Percentiles rank a stretch among this genome's conserved stretches.
phyloP scores from a whole-genome alignment of 2,888 invertebrate genomes.

The Brenthis daphne region DNA sequence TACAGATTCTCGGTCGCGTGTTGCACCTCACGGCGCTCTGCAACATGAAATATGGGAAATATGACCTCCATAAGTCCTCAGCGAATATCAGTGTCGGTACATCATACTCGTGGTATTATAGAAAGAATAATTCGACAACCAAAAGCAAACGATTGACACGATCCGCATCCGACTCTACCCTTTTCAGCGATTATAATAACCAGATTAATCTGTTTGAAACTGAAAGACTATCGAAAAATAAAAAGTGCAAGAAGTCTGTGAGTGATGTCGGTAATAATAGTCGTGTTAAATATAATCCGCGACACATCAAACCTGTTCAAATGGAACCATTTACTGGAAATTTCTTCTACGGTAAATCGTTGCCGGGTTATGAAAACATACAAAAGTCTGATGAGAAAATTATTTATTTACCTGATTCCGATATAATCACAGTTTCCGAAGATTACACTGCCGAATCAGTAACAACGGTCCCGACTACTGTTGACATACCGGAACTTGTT shows the following conservation, averaged over 20 bases:
- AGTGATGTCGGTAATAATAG: conserved; percentile 69
- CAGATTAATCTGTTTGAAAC: conserved; percentile 76
- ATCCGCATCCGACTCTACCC: conserved; percentile 75
- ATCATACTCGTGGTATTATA: conserved; percentile 79
- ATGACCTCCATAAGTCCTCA: conserved; percentile 76
- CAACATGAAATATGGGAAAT: conserved; percentile 81
- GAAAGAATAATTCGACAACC: conserved; percentile 63
- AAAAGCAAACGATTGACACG: conserved; percentile 64
- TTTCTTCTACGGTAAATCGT: conserved; percentile 74
- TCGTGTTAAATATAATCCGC: conserved; percentile 65
- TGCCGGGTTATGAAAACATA: conserved; percentile 66
- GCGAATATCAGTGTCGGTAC: conserved; percentile 74
- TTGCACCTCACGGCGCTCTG: conserved; percentile 55
- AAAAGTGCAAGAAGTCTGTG: conserved; percentile 68
- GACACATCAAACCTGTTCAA: conserved; percentile 66
- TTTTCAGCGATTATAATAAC: conserved; percentile 78
- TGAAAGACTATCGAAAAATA: conserved; percentile 54
- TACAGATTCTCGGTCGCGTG: conserved; percentile 63
- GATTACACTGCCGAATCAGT: conserved; percentile 65
- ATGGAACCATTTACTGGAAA: conserved; percentile 76
- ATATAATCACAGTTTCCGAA: conserved; percentile 69
- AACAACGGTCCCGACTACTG: conserved; percentile 62
- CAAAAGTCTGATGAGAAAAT: conserved; percentile 72
- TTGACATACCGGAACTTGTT: conserved; percentile 68
- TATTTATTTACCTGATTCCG: conserved; percentile 72